phyloP scores from a whole-genome alignment of 2,888 invertebrate genomes.

The Mechanitis messenoides region DNA sequence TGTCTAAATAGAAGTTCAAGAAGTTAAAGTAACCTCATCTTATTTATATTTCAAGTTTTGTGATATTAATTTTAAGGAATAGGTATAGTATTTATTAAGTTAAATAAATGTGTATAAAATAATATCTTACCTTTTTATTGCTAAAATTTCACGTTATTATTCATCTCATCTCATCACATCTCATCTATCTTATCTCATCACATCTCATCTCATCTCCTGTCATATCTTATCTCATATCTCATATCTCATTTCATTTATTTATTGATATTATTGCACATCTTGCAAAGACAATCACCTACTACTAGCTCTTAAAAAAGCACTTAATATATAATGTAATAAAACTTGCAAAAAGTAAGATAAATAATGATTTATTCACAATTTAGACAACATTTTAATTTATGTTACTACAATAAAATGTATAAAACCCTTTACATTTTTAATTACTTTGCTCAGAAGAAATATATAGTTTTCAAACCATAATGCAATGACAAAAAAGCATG shows the following conservation, averaged over 20 bases:
- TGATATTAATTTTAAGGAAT: slow-evolving; percentile 43
- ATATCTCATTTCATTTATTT: no score
- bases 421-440: background rate
- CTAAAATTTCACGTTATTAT: no score
- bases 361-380: slow-evolving; percentile 4
- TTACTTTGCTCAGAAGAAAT: background rate
- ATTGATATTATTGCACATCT: no score
- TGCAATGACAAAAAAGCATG: no score
- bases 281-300: no score
- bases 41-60: slow-evolving; percentile 30
- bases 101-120: background rate
- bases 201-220: no score
- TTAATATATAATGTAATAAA: background rate
- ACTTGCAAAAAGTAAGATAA: background rate
- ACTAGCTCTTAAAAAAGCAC: no score
- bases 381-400: background rate
- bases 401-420: background rate
- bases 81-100: slow-evolving; percentile 2
- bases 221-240: no score
- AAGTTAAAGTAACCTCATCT: slow-evolving; percentile 3
- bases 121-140: no score
- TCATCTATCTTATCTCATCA: no score
- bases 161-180: no score
- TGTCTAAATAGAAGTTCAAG: background rate
- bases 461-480: background rate